These are phyloP conservation scores for Pluvialis apricaria DNA, from an alignment of 2,113 vertebrate genomes.

Conservation along the genomic window DNA sequence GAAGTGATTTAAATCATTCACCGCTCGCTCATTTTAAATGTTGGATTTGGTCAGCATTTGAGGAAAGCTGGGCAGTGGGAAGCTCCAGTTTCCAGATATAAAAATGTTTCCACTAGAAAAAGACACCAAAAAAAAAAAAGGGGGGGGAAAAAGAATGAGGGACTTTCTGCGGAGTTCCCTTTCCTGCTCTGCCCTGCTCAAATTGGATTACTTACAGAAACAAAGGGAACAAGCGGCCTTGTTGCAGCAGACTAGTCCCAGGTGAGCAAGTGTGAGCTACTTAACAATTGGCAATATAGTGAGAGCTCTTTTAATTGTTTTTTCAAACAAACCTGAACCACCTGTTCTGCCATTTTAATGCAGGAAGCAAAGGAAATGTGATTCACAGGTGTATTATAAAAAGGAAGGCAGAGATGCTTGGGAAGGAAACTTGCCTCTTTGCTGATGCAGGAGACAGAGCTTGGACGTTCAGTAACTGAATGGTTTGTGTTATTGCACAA, in stretches of 20 bases:
- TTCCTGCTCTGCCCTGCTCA: neutral
- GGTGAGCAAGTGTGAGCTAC: neutral
- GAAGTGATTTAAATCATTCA: neutral
- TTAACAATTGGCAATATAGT: neutral
- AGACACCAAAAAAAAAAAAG: neutral
- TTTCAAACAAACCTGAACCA: neutral
- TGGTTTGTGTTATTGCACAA: rapidly evolving
- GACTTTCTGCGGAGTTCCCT: neutral
- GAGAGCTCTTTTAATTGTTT: neutral
- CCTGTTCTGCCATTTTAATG: neutral
- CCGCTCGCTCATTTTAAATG: neutral
- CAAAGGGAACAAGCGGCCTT: neutral
- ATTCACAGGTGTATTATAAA: neutral
- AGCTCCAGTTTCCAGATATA: neutral
- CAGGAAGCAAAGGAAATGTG: neutral
- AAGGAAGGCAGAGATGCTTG: neutral
- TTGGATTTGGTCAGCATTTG: neutral
- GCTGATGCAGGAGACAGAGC: rapidly evolving
- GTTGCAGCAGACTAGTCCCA: neutral
- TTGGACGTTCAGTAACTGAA: rapidly evolving
- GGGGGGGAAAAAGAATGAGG: neutral
- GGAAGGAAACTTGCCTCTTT: rapidly evolving
- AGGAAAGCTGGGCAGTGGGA: neutral
- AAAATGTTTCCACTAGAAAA: neutral
- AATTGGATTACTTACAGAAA: neutral